Evolutionary conservation across 2,797 vertebrate genomes (phyloP).

Genomic region (Urophycis tenuis): DNA sequence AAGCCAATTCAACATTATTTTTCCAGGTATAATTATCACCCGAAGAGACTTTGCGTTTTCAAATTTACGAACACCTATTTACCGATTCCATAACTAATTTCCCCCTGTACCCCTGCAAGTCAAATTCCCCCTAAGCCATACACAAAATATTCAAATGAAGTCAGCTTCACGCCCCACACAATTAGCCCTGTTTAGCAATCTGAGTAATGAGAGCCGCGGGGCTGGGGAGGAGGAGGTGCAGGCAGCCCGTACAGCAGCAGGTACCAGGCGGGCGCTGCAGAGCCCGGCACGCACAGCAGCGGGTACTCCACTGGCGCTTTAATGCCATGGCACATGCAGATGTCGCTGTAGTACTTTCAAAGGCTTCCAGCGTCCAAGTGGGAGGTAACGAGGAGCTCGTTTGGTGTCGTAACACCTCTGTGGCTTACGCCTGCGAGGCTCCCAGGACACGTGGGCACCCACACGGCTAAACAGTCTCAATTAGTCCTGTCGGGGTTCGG

Average conservation of each 20-base stretch:
- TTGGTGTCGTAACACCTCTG: slow-evolving; percentile 70
- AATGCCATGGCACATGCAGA: slow-evolving; percentile 92
- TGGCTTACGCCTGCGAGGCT: slow-evolving; percentile 43
- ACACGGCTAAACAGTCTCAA: slow-evolving; percentile 40
- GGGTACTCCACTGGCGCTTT: slow-evolving; percentile 73
- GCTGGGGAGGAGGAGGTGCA: slow-evolving; percentile 39
- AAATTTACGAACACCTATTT: slow-evolving; percentile 41
- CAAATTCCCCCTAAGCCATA: slow-evolving; percentile 68
- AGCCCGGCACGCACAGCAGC: slow-evolving; percentile 49
- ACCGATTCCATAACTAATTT: slow-evolving; percentile 52
- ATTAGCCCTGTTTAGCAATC: slow-evolving; percentile 82
- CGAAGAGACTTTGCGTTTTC: slow-evolving; percentile 38
- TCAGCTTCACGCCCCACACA: slow-evolving; percentile 78
- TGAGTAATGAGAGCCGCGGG: slow-evolving; percentile 66
- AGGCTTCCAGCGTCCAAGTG: slow-evolving; percentile 72
- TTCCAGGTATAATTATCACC: slow-evolving; percentile 32
- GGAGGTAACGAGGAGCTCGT: slow-evolving; percentile 72
- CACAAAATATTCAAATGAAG: slow-evolving; percentile 85
- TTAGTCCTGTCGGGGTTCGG: slow-evolving; percentile 40
- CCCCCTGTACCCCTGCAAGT: slow-evolving; percentile 49
- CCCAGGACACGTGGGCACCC: slow-evolving; percentile 44
- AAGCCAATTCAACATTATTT: slow-evolving; percentile 28
- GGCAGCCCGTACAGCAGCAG: slow-evolving; percentile 48
- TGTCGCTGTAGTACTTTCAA: slow-evolving; percentile 99
- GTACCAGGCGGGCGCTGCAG: slow-evolving; percentile 61